Evolutionary conservation across 2,888 invertebrate genomes (phyloP).

Genomic region (Helleia helle): DNA sequence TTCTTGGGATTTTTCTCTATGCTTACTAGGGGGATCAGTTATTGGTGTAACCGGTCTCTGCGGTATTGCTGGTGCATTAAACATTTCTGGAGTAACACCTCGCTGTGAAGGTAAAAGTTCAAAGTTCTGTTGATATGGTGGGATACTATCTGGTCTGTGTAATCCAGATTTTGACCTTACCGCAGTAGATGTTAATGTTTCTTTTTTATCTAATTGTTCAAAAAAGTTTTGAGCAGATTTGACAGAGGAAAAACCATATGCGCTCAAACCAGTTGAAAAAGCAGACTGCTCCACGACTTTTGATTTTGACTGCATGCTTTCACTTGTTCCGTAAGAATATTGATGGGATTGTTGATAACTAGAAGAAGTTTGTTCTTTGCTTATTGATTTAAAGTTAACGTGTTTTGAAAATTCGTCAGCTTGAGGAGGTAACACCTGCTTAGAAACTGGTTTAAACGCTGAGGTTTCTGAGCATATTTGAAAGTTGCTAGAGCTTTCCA

Average conservation of each 20-base stretch:
- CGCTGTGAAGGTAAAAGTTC: conserved; percentile 74
- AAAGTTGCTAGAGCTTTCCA: conserved; percentile 52
- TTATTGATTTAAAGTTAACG: conserved; percentile 49
- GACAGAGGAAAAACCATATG: conserved; percentile 47
- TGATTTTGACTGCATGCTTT: conserved; percentile 40
- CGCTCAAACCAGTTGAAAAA: conserved; percentile 31
- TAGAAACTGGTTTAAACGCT: conserved; percentile 63
- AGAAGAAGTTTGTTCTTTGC: conserved; percentile 42
- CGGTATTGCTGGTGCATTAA: conserved; percentile 49
- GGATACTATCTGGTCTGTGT: conserved; percentile 76
- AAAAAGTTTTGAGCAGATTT: conserved; percentile 55
- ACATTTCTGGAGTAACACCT: conserved; percentile 71
- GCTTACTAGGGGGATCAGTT: conserved; percentile 50
- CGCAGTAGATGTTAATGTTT: conserved; percentile 42
- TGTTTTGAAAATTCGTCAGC: conserved; percentile 47
- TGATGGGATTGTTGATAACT: conserved; percentile 32
- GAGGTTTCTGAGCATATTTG: conserved; percentile 54
- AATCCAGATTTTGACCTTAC: conserved; percentile 66
- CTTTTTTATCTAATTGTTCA: conserved; percentile 55
- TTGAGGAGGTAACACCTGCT: conserved; percentile 53
- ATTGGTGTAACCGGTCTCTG: conserved; percentile 56
- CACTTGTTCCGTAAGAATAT: conserved; percentile 37
- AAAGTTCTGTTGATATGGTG: conserved; percentile 78
- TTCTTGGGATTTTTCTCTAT: conserved; percentile 44
- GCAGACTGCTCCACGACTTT: conserved; percentile 38